These are phyloP conservation scores for Pangasius djambal DNA, from an alignment of 2,797 vertebrate species.

Conservation along the genomic window DNA sequence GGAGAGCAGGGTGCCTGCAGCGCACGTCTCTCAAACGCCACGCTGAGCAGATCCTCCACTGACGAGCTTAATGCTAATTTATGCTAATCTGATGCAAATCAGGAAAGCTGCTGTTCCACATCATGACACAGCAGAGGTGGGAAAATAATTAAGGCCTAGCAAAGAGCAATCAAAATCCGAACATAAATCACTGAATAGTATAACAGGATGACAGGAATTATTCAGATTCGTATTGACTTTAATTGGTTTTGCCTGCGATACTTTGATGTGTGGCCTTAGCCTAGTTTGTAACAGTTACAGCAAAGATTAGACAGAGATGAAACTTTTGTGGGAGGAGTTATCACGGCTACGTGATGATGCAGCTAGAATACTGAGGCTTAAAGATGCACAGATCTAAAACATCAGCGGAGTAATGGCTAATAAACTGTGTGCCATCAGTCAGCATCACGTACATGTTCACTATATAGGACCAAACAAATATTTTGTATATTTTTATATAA, in stretches of 20 bases:
- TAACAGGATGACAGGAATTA: conserved; percentile 54
- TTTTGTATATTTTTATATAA: neutral
- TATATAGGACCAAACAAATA: neutral
- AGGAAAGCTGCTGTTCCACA: conserved; percentile 46
- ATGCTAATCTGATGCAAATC: conserved; percentile 54
- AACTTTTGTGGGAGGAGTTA: conserved; percentile 6
- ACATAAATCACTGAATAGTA: conserved; percentile 52
- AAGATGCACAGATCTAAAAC: neutral
- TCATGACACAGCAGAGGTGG: conserved; percentile 53
- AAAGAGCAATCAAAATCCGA: conserved; percentile 54
- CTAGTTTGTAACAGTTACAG: conserved; percentile 41
- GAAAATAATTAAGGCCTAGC: conserved; percentile 56
- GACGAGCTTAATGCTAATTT: conserved; percentile 55
- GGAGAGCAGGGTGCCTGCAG: conserved; percentile 42
- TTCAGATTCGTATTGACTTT: conserved; percentile 49
- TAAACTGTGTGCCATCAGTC: neutral
- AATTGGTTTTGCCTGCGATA: conserved; percentile 48
- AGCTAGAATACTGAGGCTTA: neutral
- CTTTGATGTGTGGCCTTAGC: conserved; percentile 44
- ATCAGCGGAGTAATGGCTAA: neutral
- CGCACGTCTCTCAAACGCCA: conserved; percentile 49
- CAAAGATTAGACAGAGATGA: conserved; percentile 21
- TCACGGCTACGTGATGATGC: neutral
- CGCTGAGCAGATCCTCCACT: conserved; percentile 51
- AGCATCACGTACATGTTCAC: neutral